These are phyloP conservation scores for Scaptodrosophila lebanonensis DNA, from an alignment of 1,140 invertebrate genomes.

Conservation along the genomic window DNA sequence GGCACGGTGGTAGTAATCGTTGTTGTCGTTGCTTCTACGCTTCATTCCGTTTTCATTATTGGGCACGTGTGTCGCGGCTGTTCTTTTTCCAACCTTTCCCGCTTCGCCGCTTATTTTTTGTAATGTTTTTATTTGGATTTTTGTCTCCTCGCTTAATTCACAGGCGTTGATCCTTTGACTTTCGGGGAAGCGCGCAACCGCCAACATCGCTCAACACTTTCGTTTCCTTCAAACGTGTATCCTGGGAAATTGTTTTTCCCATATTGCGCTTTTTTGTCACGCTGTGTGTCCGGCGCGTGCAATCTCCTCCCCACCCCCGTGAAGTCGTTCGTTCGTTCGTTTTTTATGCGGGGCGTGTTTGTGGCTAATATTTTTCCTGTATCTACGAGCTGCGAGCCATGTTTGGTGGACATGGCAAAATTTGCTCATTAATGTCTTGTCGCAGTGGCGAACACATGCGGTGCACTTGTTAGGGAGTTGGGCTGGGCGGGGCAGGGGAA, in stretches of 20 bases:
- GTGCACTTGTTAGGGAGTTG: slow-evolving; percentile 69
- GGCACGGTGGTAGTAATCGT: slow-evolving; percentile 12
- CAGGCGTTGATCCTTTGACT: slow-evolving; percentile 73
- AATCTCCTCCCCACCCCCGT: neutral
- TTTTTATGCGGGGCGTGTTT: slow-evolving; percentile 71
- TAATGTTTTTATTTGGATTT: slow-evolving; percentile 6
- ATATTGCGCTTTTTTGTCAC: slow-evolving; percentile 59
- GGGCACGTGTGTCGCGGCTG: slow-evolving; percentile 44
- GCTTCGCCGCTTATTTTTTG: neutral
- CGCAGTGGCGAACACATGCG: slow-evolving; percentile 50
- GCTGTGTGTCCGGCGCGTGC: slow-evolving; percentile 63
- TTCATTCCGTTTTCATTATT: slow-evolving; percentile 63
- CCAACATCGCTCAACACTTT: slow-evolving; percentile 68
- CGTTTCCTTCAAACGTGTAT: slow-evolving; percentile 18
- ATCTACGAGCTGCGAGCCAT: too few relatives aligned
- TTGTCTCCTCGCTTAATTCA: slow-evolving; percentile 44
- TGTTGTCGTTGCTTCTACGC: slow-evolving; percentile 28
- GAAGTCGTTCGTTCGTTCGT: slow-evolving; percentile 13
- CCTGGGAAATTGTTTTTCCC: slow-evolving; percentile 66
- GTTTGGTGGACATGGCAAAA: slow-evolving; percentile 47
- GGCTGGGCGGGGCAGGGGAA: slow-evolving; percentile 42
- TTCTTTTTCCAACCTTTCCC: slow-evolving; percentile 2
- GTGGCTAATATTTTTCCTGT: slow-evolving; percentile 73
- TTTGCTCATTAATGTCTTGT: slow-evolving; percentile 67
- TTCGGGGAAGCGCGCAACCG: too few relatives aligned